Percentiles rank a stretch among this genome's conserved stretches.
These are phyloP conservation scores for Laspeyria flexula DNA, from an alignment of 2,888 invertebrate species.

Conservation along the genomic window DNA sequence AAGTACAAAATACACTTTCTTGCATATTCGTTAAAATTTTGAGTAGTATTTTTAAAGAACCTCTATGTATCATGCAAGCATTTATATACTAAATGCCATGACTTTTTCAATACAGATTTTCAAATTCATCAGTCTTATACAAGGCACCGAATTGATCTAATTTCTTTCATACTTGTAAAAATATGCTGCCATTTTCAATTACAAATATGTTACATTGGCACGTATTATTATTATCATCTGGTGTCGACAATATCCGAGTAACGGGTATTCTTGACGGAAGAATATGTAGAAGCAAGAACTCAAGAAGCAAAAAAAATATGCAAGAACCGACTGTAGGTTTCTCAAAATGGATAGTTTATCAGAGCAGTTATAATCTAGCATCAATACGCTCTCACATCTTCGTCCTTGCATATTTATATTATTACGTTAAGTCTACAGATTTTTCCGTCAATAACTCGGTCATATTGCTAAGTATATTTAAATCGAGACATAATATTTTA, in stretches of 20 bases:
- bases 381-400: background rate
- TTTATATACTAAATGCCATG: conserved; percentile 16
- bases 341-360: too few relatives aligned
- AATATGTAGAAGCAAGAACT: background rate
- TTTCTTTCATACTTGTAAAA: conserved; percentile 48
- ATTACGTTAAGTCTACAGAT: background rate
- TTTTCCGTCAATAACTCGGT: background rate
- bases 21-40: background rate
- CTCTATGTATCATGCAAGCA: conserved; percentile 26
- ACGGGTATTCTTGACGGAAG: background rate
- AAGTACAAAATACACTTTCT: background rate
- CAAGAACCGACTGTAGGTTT: too few relatives aligned
- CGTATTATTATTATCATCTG: conserved; percentile 6
- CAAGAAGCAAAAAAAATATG: too few relatives aligned
- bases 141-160: conserved; percentile 72
- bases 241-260: background rate
- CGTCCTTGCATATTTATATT: too few relatives aligned
- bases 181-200: conserved; percentile 46
- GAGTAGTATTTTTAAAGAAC: background rate
- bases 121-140: conserved; percentile 66
- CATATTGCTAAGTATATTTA: conserved; percentile 11
- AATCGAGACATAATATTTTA: conserved; percentile 33
- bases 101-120: conserved; percentile 35
- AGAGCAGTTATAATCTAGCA: too few relatives aligned
- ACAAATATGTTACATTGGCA: conserved; percentile 34